These are phyloP conservation scores for Cepaea hortensis DNA, from an alignment of 2,888 invertebrate species.

Conservation along the genomic window DNA sequence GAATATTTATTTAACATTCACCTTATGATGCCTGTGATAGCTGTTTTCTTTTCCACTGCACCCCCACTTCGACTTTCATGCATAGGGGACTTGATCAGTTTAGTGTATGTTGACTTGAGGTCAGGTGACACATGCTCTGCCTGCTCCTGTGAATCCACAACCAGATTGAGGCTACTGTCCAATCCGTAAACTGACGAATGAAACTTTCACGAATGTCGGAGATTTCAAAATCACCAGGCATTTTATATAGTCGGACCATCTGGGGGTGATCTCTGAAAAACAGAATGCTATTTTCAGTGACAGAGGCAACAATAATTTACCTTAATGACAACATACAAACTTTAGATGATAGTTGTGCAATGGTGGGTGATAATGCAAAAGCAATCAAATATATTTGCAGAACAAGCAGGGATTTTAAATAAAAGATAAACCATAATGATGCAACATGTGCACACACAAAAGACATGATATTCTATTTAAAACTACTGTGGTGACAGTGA, in stretches of 20 bases:
- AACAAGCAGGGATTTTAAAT: too few species aligned
- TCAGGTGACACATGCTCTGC: constrained; percentile 58
- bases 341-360: too few species aligned
- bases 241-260: constrained; percentile 93
- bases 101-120: constrained; percentile 61
- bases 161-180: constrained; percentile 63
- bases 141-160: constrained; percentile 64
- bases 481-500: too few species aligned
- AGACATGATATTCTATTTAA: too few species aligned
- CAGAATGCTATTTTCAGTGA: not conserved
- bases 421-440: too few species aligned
- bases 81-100: constrained; percentile 61
- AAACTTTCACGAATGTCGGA: constrained; percentile 94
- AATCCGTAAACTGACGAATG: constrained; percentile 90
- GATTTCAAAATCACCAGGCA: constrained; percentile 84
- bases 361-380: too few species aligned
- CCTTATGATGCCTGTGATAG: constrained; percentile 92
- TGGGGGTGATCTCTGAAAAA: constrained; percentile 88
- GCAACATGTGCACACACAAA: too few species aligned
- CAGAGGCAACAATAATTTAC: not conserved
- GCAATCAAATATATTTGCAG: too few species aligned
- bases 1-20: constrained; percentile 69
- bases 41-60: constrained; percentile 81
- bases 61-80: constrained; percentile 67
- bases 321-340: too few species aligned